These are phyloP conservation scores for Labia minor DNA, from an alignment of 2,888 invertebrate species.

Conservation along the genomic window DNA sequence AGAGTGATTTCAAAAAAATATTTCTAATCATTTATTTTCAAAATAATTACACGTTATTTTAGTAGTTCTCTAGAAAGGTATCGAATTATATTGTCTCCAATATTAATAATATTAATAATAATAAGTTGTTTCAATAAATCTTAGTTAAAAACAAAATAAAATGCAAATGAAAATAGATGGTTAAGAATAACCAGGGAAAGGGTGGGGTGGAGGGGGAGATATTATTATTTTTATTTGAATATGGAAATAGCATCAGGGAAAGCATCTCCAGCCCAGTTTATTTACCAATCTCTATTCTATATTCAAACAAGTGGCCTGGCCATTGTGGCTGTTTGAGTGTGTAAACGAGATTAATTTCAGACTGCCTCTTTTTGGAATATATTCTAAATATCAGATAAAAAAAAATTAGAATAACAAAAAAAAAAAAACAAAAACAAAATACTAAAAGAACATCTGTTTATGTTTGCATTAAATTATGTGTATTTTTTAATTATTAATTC, in stretches of 20 bases:
- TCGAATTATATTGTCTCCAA: too few relatives aligned
- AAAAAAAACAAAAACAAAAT: too few relatives aligned
- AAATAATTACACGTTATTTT: too few relatives aligned
- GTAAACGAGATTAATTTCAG: slow-evolving; percentile 13
- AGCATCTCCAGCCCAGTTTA: neutral
- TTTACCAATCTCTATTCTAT: neutral
- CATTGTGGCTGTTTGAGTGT: neutral
- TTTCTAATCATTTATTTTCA: too few relatives aligned
- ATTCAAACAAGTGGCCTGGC: slow-evolving; percentile 2
- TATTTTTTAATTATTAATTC: neutral
- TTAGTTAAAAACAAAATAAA: too few relatives aligned
- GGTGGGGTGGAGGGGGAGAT: neutral
- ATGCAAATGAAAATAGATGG: too few relatives aligned
- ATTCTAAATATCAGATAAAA: neutral
- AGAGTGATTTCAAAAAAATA: too few relatives aligned
- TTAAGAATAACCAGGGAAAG: too few relatives aligned
- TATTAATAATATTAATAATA: too few relatives aligned
- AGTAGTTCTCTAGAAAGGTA: too few relatives aligned
- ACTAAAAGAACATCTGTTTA: neutral
- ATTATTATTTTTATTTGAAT: slow-evolving; percentile 3
- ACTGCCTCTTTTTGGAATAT: neutral
- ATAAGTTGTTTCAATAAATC: too few relatives aligned
- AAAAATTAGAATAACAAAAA: too few relatives aligned
- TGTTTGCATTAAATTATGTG: neutral
- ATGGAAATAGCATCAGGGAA: neutral